phyloP scores from a whole-genome alignment of 2,888 invertebrate species.

The Athripsodes cinereus region DNA sequence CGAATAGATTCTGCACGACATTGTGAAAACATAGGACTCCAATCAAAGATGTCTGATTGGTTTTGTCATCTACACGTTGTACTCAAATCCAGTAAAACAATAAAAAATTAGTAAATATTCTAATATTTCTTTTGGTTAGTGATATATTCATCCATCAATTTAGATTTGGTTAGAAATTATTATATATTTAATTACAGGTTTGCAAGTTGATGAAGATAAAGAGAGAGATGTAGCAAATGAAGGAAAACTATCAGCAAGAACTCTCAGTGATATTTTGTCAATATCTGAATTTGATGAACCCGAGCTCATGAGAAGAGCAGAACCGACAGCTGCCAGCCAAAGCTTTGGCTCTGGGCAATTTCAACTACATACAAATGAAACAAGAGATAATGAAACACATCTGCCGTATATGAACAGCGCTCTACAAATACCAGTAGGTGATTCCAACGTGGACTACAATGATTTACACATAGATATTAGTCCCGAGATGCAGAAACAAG shows the following conservation, averaged over 20 bases:
- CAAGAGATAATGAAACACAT: conserved; percentile 14
- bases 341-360: conserved; percentile 23
- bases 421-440: not conserved
- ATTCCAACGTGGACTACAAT: not conserved
- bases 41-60: too few relatives aligned
- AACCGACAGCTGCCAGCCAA: conserved; percentile 39
- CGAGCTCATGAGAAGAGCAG: conserved; percentile 50
- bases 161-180: too few relatives aligned
- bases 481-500: not conserved
- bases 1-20: not conserved
- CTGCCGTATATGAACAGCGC: not conserved
- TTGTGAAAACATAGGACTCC: too few relatives aligned
- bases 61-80: too few relatives aligned
- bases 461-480: not conserved
- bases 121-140: not conserved
- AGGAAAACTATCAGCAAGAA: conserved; percentile 61
- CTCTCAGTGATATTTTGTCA: conserved; percentile 66
- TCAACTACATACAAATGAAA: conserved; percentile 13
- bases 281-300: conserved; percentile 67
- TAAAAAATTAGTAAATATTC: too few relatives aligned
- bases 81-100: too few relatives aligned
- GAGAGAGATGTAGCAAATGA: conserved; percentile 41
- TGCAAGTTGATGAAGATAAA: conserved; percentile 51
- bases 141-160: too few relatives aligned
- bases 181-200: conserved; percentile 37